Percentiles rank a stretch among this genome's conserved stretches.
phyloP scores from a whole-genome alignment of 2,797 vertebrate genomes.

The Danionella dracula region DNA sequence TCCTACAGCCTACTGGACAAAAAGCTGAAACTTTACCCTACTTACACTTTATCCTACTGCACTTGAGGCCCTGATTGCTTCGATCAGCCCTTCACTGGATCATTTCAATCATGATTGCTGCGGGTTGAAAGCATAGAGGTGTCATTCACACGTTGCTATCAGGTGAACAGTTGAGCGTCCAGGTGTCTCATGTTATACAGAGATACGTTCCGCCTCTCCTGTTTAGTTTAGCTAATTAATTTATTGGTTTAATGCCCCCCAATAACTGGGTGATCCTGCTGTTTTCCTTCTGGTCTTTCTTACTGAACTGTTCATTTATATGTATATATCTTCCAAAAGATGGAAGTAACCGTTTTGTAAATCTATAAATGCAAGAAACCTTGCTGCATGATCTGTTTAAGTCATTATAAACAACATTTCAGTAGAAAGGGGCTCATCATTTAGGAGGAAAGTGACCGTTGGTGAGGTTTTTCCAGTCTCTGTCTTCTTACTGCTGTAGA shows the following conservation, averaged over 20 bases:
- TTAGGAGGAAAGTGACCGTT: conserved; percentile 6
- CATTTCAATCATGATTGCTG: conserved; percentile 36
- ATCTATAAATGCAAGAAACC: no score
- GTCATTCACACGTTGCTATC: conserved; percentile 37
- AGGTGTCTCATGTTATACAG: neutral
- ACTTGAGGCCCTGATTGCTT: conserved; percentile 22
- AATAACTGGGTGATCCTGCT: neutral
- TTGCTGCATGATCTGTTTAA: no score
- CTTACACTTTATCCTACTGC: conserved; percentile 1
- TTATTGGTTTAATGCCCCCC: neutral
- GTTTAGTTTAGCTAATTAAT: neutral
- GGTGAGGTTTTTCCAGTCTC: neutral
- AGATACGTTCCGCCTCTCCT: neutral
- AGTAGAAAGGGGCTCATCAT: neutral
- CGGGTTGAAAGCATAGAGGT: conserved; percentile 28
- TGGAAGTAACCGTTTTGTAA: no score
- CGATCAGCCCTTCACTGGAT: conserved; percentile 24
- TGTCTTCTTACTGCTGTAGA: neutral
- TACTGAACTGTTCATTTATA: no score
- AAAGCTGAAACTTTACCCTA: conserved; percentile 16
- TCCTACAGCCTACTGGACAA: conserved; percentile 5
- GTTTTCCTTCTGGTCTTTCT: neutral
- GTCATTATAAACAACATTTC: no score
- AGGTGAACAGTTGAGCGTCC: conserved; percentile 20
- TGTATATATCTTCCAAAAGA: no score